These are phyloP conservation scores for Silurus asotus DNA, from an alignment of 2,113 vertebrate species.

Conservation along the genomic window DNA sequence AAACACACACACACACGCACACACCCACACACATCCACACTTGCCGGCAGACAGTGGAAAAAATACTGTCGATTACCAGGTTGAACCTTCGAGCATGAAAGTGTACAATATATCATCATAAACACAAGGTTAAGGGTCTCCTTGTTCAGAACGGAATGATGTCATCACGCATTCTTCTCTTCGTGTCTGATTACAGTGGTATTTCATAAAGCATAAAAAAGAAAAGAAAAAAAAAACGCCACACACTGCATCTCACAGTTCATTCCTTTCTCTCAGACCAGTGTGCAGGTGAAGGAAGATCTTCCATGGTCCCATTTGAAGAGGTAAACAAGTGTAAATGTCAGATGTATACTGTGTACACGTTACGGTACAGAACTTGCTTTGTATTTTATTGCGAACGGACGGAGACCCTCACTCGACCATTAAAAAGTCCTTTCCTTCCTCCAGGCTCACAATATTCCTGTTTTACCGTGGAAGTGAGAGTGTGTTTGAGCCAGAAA, in stretches of 20 bases:
- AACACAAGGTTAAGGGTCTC: slow-evolving; percentile 20
- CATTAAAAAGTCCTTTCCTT: neutral
- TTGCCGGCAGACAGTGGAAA: slow-evolving; percentile 48
- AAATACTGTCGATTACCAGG: slow-evolving; percentile 52
- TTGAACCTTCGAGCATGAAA: slow-evolving; percentile 36
- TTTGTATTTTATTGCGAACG: slow-evolving; percentile 41
- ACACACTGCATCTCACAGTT: slow-evolving; percentile 2
- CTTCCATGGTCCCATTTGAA: neutral
- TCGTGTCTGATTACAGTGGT: slow-evolving; percentile 17
- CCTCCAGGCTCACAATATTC: neutral
- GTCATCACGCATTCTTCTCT: slow-evolving; percentile 7
- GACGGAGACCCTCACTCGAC: slow-evolving; percentile 23
- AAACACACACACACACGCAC: slow-evolving; percentile 25
- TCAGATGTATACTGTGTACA: slow-evolving; percentile 47
- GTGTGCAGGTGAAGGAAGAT: slow-evolving; percentile 7
- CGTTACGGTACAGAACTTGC: neutral
- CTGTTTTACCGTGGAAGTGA: neutral
- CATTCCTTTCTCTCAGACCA: slow-evolving; percentile 25
- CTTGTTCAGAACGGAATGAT: slow-evolving; percentile 18
- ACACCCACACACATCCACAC: slow-evolving; percentile 17
- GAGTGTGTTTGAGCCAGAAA: neutral
- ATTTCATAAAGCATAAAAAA: slow-evolving; percentile 7
- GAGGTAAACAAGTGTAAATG: slow-evolving; percentile 32
- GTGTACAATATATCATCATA: slow-evolving; percentile 11
- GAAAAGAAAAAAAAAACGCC: slow-evolving; percentile 4